Base-by-base conservation (phyloP, 2,113 vertebrate species). In the Jacana jacana region DNA sequence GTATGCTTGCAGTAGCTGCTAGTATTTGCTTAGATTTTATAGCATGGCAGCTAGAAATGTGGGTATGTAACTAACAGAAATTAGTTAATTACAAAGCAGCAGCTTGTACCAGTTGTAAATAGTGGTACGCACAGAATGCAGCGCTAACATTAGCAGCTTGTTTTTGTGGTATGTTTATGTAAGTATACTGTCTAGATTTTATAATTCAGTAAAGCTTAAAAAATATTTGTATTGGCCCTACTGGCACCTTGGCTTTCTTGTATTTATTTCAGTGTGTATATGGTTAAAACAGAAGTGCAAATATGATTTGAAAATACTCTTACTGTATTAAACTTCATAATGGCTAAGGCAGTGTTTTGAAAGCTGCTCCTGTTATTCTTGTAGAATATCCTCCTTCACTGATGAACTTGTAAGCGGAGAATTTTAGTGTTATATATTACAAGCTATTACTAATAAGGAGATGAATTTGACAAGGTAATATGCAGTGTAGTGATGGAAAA, bases 21-120 rank as follows among this genome's bases (percentile, higher is more conserved):
- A 76, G 79, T 55, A 55, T 96, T 96, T 95, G 72, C 81, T 91
- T 91, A 68, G 83, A 55, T 89, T 85, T 86, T 86, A 54, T 28
- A 64, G 58, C 52, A 57, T 25, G 64, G 64, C 68, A 71, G 68
- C 71, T 88, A 61, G 72, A 82, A 94, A 73, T 70, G 54, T 25
- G 61, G 46, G 49, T 27, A 27, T 60, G 13, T 61, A 72, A 52
- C 81, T 71, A 91, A n/a, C 17, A 71, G 79, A 72, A 75, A 92
- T 73, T 33, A 81, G 75, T 83, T 68, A 86, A 81, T 93, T 88
- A 90, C 61, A 66, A 89, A 92, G 55, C 70, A 80, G 52, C 69
- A 68, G 63, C 55, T 92, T 86, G 54, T 79, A 65, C n/a, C 39
- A 55, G 17, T 76, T 16, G 23, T 96, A 75, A 86, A 68, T 83